Evolutionary conservation across 2,888 invertebrate genomes (phyloP).

Genomic region (Sinentomon sp.): DNA sequence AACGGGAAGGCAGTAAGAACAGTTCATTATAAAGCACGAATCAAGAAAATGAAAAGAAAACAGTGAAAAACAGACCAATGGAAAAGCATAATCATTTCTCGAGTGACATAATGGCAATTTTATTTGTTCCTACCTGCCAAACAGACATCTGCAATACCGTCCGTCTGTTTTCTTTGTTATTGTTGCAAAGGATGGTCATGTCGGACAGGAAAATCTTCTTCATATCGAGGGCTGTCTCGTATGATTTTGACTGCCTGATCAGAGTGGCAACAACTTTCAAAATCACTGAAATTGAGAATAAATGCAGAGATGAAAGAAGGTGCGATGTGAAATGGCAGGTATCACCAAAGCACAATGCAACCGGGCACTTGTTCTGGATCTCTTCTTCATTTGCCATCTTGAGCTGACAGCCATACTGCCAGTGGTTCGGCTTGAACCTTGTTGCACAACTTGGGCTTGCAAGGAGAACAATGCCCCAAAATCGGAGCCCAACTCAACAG

Average conservation of each 20-base stretch:
- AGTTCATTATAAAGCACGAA: neutral
- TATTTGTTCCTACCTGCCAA: slow-evolving; percentile 38
- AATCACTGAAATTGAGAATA: slow-evolving; percentile 40
- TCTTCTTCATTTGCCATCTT: no score
- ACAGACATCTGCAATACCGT: slow-evolving; percentile 99
- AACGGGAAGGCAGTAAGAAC: no score
- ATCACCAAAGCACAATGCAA: no score
- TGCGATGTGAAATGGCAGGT: neutral
- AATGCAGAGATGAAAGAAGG: neutral
- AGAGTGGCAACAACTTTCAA: slow-evolving; percentile 93
- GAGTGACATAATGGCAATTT: no score
- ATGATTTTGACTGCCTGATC: slow-evolving; percentile 84
- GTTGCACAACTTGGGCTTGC: no score
- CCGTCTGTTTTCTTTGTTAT: slow-evolving; percentile 83
- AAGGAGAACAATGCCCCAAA: no score
- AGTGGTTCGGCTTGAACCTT: no score
- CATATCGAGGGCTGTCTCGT: slow-evolving; percentile 64
- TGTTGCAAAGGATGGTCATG: slow-evolving; percentile 90
- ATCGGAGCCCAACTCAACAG: no score
- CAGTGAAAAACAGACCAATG: neutral
- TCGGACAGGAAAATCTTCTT: slow-evolving; percentile 91
- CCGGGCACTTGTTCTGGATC: no score
- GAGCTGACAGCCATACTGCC: no score
- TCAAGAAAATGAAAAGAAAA: neutral
- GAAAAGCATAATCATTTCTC: no score